Conservation (phyloP, 2,113 vertebrate species). For the Onychorhynchus coronatus region DNA sequence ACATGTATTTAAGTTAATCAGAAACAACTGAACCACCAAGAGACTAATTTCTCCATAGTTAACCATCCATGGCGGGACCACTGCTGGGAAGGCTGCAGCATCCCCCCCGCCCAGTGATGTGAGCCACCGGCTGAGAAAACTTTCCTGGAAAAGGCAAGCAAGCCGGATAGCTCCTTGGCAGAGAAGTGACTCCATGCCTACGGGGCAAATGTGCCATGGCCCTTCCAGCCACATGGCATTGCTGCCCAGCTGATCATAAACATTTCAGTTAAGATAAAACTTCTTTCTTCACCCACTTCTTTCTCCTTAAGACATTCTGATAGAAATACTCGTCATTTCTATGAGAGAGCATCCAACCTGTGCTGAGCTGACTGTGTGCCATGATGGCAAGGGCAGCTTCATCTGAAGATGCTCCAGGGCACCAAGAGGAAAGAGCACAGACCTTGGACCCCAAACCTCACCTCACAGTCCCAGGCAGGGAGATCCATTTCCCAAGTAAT, state of each 20-base stretch:
- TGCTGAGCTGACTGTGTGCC: background rate
- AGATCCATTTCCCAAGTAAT: background rate
- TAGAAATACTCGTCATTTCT: background rate
- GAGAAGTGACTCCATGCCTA: background rate
- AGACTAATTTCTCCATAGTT: background rate
- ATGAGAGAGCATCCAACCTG: background rate
- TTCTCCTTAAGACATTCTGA: background rate
- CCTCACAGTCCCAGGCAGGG: background rate
- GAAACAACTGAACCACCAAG: conserved; percentile 31
- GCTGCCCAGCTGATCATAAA: background rate
- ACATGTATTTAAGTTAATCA: conserved; percentile 11
- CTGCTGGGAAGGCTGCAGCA: background rate
- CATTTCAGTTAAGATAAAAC: background rate
- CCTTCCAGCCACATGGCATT: background rate
- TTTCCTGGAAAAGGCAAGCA: background rate
- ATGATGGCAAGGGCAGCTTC: background rate
- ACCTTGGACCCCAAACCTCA: background rate
- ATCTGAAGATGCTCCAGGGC: background rate
- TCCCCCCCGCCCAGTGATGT: background rate
- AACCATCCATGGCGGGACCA: background rate
- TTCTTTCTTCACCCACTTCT: background rate
- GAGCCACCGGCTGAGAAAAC: background rate
- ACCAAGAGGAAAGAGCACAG: background rate
- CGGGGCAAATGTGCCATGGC: background rate
- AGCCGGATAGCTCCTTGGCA: background rate